phyloP scores from a whole-genome alignment of 2,113 vertebrate species.

The Anolis carolinensis region DNA sequence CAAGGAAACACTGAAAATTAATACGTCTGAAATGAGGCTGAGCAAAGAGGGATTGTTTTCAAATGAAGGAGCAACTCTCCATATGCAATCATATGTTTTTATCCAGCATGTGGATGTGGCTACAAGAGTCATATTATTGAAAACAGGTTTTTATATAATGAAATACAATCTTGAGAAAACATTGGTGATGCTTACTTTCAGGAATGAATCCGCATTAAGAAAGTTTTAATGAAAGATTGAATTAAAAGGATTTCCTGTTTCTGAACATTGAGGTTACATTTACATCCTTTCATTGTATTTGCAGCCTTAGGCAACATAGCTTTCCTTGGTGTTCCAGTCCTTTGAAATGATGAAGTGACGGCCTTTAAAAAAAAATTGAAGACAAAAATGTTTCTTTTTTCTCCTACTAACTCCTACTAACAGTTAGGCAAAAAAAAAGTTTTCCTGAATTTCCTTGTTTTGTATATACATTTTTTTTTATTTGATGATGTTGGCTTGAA shows the following conservation, averaged over 20 bases:
- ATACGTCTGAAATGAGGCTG: no score
- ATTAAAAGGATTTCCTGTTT: slow-evolving; percentile 72
- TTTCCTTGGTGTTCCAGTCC: slow-evolving; percentile 66
- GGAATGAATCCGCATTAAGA: slow-evolving; percentile 70
- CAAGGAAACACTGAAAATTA: no score
- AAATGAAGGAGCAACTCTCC: no score
- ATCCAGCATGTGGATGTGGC: slow-evolving; percentile 66
- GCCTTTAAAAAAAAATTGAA: slow-evolving; percentile 40
- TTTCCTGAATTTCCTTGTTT: slow-evolving; percentile 51
- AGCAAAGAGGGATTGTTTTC: no score
- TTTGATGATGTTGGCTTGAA: slow-evolving; percentile 39
- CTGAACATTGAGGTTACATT: slow-evolving; percentile 67
- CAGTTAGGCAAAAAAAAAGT: slow-evolving; percentile 37
- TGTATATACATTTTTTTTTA: slow-evolving; percentile 33
- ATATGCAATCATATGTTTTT: no score
- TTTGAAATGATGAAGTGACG: slow-evolving; percentile 65
- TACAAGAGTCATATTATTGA: slow-evolving; percentile 66
- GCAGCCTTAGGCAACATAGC: slow-evolving; percentile 73
- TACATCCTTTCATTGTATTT: slow-evolving; percentile 61
- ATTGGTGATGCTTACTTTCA: slow-evolving; percentile 71
- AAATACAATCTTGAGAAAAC: slow-evolving; percentile 68
- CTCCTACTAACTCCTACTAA: slow-evolving; percentile 49
- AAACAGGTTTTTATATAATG: slow-evolving; percentile 76
- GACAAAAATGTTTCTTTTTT: slow-evolving; percentile 60
- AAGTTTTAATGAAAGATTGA: slow-evolving; percentile 75